Conservation (phyloP, 2,113 vertebrate species). For the Silurus glanis region DNA sequence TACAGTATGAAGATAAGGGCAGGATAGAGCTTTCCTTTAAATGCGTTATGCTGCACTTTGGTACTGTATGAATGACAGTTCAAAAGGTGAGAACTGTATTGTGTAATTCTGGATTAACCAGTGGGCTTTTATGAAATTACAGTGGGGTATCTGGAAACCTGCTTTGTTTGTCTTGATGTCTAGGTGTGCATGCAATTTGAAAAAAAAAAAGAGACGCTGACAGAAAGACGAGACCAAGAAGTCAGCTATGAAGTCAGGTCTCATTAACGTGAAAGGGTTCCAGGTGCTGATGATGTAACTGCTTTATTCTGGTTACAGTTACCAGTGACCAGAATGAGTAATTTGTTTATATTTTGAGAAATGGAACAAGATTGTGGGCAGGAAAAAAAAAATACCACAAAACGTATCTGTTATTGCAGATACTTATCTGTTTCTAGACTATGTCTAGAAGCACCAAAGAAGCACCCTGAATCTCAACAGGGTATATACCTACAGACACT, state of each 20-base stretch:
- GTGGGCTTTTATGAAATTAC: background rate
- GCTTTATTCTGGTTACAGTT: background rate
- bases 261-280: background rate
- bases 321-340: background rate
- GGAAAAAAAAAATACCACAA: background rate
- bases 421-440: too few species aligned
- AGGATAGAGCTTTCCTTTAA: background rate
- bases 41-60: background rate
- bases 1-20: too few species aligned
- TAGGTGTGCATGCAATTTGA: background rate
- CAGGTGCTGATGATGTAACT: background rate
- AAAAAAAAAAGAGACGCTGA: too few species aligned
- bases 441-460: too few species aligned
- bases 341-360: background rate
- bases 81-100: background rate
- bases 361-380: background rate
- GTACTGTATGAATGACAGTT: background rate
- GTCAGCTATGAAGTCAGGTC: background rate
- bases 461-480: background rate
- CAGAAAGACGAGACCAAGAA: background rate
- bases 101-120: background rate
- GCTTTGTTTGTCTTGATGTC: background rate
- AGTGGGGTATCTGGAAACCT: background rate
- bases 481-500: background rate
- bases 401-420: too few species aligned